Percentiles rank a stretch among this genome's conserved stretches.
These are phyloP conservation scores for Leptoclinus maculatus DNA, from an alignment of 2,797 vertebrate genomes.

Conservation along the genomic window DNA sequence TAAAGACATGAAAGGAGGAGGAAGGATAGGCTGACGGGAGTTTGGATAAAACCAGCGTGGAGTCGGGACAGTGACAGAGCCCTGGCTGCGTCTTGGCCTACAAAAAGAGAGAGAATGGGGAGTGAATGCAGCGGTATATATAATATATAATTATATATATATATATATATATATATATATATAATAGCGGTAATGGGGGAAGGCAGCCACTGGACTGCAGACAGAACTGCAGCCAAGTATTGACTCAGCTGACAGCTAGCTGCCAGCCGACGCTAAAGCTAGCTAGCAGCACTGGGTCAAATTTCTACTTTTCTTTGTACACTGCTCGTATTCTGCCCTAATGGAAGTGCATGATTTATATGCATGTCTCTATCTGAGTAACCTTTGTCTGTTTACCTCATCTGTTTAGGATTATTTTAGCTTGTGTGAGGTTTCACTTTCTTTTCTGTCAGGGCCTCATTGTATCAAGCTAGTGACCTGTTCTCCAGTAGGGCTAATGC, in stretches of 20 bases:
- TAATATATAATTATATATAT: too few relatives aligned
- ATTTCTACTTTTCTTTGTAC: constrained; percentile 13
- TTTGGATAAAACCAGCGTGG: neutral
- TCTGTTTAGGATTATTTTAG: neutral
- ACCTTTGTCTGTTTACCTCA: neutral
- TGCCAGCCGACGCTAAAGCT: neutral
- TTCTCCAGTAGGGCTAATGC: neutral
- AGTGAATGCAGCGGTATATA: constrained; percentile 29
- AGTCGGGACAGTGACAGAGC: constrained; percentile 17
- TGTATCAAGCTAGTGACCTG: neutral
- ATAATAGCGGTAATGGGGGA: constrained; percentile 35
- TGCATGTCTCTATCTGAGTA: neutral
- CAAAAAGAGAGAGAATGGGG: constrained; percentile 6
- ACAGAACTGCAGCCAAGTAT: constrained; percentile 45
- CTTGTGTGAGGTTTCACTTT: neutral
- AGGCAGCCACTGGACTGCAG: constrained; percentile 52
- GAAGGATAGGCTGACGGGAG: neutral
- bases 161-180: too few relatives aligned
- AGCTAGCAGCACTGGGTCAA: constrained; percentile 33
- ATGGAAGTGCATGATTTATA: neutral
- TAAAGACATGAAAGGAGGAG: neutral
- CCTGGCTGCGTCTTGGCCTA: constrained; percentile 16
- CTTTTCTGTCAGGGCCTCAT: neutral
- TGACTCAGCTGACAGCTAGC: constrained; percentile 45
- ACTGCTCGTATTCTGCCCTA: neutral